A percentile compares a stretch with the other conserved stretches of the same genome.
phyloP scores from a whole-genome alignment of 2,888 invertebrate genomes.

The Anorthoa munda region DNA sequence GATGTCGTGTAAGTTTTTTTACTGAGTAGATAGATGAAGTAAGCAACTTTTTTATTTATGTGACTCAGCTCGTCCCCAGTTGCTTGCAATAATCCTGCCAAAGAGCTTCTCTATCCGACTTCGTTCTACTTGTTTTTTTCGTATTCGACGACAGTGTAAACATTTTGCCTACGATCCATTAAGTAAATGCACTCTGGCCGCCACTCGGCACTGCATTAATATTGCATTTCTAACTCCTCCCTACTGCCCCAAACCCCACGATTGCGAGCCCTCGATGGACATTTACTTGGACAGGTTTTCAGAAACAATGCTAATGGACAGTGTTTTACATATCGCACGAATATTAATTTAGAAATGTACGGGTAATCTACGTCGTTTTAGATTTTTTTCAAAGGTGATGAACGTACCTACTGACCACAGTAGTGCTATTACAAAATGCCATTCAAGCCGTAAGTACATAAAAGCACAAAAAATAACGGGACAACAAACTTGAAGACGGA shows the following conservation, averaged over 20 bases:
- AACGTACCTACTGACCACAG: not conserved
- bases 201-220: conserved; percentile 91
- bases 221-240: conserved; percentile 91
- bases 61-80: conserved; percentile 78
- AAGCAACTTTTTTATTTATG: conserved; percentile 83
- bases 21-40: conserved; percentile 81
- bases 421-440: not conserved
- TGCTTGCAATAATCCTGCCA: conserved; percentile 84
- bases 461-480: conserved; percentile 2
- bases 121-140: conserved; percentile 79
- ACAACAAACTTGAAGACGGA: not conserved
- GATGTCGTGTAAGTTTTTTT: conserved; percentile 84
- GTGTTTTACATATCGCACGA: conserved; percentile 57
- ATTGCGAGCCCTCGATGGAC: conserved; percentile 72
- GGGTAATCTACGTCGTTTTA: conserved; percentile 23
- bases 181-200: conserved; percentile 88
- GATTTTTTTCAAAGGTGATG: conserved; percentile 7
- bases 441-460: not conserved
- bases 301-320: conserved; percentile 73
- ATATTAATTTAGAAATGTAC: conserved; percentile 49
- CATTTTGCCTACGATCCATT: conserved; percentile 89
- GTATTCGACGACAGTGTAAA: conserved; percentile 84
- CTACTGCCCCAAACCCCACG: conserved; percentile 71
- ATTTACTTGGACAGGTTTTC: conserved; percentile 69
- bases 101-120: conserved; percentile 83